Base-by-base conservation (phyloP, 2,888 invertebrate genomes). In the Priocnemis perturbator region DNA sequence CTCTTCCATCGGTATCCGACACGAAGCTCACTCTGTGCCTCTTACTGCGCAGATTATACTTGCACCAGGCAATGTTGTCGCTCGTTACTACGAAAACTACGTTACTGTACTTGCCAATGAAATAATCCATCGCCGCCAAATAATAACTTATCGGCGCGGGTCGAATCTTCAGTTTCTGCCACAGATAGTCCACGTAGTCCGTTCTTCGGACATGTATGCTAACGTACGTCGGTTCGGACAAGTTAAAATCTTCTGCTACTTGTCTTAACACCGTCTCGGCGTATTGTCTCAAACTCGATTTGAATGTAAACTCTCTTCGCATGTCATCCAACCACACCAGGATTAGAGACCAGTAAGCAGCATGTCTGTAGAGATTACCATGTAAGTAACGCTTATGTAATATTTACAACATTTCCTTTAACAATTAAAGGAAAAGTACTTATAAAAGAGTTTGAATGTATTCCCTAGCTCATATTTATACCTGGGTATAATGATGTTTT, bases 151-250 rank as follows among this genome's bases (percentile, higher is more conserved):
- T 77, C 37, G 87, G 88, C 3, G 89, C 89, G 2, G 89, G 86
- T 50, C 85, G 83, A 7, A 88, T 88, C 50, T 89, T 88, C 61
- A 91, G 86, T 75, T 91, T 91, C 66, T 90, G 88, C 90, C 90
- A 91, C 21, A 92, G 84, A 81, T 91, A 92, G 64, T 90, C 89
- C 44, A 91, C 88, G 81, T 92, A 92, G 83, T 92, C 92, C 0
- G 92, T 92, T 64, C 92, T 87, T 58, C 92, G 86, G 7, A 92
- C 90, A 75, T 92, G 92, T 50, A 92, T 89, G 58, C 91, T 91
- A 17, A 92, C 90, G 76, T 90, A 92, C 15, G 89, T 89, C 52
- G 87, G 82, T 50, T 86, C 82, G 11, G 77, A 77, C 21, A 87
- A 66, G 59, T 85, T 85, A 69, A 82, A 83, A 52, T 83, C 81